Base-by-base conservation (phyloP, 2,888 invertebrate species). In the Fragum sueziense region DNA sequence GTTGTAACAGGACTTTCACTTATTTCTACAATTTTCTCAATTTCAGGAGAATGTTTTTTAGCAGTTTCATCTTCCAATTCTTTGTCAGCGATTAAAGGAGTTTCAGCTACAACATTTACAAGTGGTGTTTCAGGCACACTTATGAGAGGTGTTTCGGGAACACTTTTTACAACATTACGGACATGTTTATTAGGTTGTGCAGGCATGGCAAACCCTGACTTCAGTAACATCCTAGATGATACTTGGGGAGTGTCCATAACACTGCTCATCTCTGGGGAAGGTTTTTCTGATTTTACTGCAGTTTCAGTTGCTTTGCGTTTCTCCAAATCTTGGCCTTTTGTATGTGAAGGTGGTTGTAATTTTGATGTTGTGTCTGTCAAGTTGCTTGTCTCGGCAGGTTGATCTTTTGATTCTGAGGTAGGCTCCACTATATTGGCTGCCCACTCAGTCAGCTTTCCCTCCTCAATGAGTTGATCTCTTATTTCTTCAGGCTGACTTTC, bases 401-500 rank as follows among this genome's bases (percentile, higher is more conserved):
- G n/a, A n/a, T n/a, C n/a, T n/a, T n/a, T n/a, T n/a, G n/a, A n/a
- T n/a, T 65, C 65, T 2, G 65, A 41, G 0, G 65, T 22, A 41
- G 6, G 17, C 4, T 22, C 20, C 4, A 11, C 41, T 4, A 25
- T 27, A 25, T 37, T 22, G 11, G 25, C 57, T 22, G 27, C 11
- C 2, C 22, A 11, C 11, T 25, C 2, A 41, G n/a, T 2, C 14
- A 22, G 20, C 25, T 41, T 33, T 6, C 69, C n/a, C 17, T 74
- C 61, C 65, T 82, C 76, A 9, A 82, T 76, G 0, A 84, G 69
- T 57, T 78, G 74, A 2, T 67, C 71, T 57, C 78, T 78, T 9
- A 85, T 76, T 51, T 84, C 82, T 33, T 78, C 76, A 9, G 85
- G 72, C 47, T 86, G 86, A 25, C 84, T 80, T n/a, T 84, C 86